phyloP scores from a whole-genome alignment of 1,140 invertebrate species.

The Dendroctonus ponderosae region DNA sequence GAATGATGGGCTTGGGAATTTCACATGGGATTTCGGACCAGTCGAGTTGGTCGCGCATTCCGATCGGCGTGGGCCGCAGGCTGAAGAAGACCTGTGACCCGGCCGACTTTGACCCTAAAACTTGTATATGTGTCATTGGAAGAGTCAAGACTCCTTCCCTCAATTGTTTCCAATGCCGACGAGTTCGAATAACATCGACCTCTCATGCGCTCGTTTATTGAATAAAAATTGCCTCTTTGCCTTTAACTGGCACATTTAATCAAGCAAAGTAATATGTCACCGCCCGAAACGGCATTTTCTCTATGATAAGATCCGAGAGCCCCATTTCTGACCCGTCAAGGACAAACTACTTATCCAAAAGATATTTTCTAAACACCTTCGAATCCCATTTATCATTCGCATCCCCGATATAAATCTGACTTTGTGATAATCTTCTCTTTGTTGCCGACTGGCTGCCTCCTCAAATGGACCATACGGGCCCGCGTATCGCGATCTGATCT shows the following conservation, averaged over 20 bases:
- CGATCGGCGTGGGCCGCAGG: neutral
- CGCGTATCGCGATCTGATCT: slow-evolving; percentile 23
- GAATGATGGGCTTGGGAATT: slow-evolving; percentile 17
- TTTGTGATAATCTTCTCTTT: slow-evolving; percentile 26
- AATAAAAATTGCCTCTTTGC: too few relatives aligned
- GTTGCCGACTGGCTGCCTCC: slow-evolving; percentile 13
- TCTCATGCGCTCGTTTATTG: too few relatives aligned
- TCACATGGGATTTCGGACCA: slow-evolving; percentile 13
- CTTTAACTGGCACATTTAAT: too few relatives aligned
- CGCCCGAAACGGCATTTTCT: neutral
- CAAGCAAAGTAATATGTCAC: too few relatives aligned
- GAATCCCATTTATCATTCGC: slow-evolving; percentile 16
- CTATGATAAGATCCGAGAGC: neutral
- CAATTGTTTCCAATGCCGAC: too few relatives aligned
- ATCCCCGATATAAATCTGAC: slow-evolving; percentile 24
- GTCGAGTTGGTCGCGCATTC: slow-evolving; percentile 1
- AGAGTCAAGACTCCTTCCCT: too few relatives aligned
- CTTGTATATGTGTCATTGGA: too few relatives aligned
- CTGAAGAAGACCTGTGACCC: neutral
- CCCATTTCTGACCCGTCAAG: neutral
- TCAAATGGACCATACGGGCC: slow-evolving; percentile 24
- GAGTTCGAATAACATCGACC: too few relatives aligned
- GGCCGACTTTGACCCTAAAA: too few relatives aligned
- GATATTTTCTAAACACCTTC: slow-evolving; percentile 16
- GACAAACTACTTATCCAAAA: slow-evolving; percentile 6